A percentile compares a stretch with the other conserved stretches of the same genome.
phyloP scores from a whole-genome alignment of 2,113 vertebrate genomes.

The Pelmatolapia mariae region DNA sequence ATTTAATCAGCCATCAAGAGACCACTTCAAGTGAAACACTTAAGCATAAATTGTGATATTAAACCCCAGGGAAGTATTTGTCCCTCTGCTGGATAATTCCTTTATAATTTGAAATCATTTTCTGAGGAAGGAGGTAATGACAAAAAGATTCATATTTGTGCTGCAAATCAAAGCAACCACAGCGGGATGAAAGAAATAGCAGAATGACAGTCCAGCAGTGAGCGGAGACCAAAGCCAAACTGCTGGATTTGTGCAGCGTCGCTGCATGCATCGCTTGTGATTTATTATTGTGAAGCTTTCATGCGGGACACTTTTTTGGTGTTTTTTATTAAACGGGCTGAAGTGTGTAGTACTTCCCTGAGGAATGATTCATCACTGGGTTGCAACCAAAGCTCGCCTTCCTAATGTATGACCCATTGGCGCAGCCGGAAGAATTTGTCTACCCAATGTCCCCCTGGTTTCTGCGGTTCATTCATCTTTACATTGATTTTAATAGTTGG shows the following conservation, averaged over 20 bases:
- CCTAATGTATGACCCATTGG: constrained; percentile 48
- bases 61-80: background rate
- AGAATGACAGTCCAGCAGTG: constrained; percentile 20
- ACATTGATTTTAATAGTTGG: constrained; percentile 53
- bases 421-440: constrained; percentile 31
- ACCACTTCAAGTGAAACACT: constrained; percentile 13
- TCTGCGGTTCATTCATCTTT: constrained; percentile 41
- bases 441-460: constrained; percentile 30
- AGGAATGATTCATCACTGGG: constrained; percentile 57
- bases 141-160: background rate
- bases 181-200: background rate
- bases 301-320: constrained; percentile 41
- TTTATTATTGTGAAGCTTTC: constrained; percentile 46
- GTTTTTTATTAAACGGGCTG: constrained; percentile 61
- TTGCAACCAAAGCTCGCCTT: constrained; percentile 23
- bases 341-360: constrained; percentile 45
- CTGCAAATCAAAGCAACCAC: background rate
- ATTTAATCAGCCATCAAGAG: background rate
- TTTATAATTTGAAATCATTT: constrained; percentile 15
- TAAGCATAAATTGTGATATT: background rate
- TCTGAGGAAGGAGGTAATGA: background rate
- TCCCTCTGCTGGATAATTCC: constrained; percentile 5
- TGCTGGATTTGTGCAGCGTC: background rate
- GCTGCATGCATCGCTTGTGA: constrained; percentile 15
- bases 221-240: background rate